Conservation (phyloP, 2,888 invertebrate species). For the Ommatoiulus sabulosus region DNA sequence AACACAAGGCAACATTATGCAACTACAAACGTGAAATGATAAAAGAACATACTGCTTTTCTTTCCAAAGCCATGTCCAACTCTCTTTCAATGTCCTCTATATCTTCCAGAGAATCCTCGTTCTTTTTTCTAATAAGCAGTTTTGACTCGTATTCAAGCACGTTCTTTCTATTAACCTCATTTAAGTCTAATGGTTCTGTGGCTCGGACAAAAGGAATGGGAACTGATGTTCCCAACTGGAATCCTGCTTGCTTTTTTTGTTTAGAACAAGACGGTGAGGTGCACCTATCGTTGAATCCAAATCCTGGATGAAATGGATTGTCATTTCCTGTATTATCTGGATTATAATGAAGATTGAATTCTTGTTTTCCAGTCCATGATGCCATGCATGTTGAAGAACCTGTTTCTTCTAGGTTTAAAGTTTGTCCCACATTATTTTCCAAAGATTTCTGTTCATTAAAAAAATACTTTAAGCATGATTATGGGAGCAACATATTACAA, state of each 20-base stretch:
- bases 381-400: not conserved
- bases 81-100: constrained; percentile 61
- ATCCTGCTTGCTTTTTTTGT: not conserved
- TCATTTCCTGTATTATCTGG: constrained; percentile 52
- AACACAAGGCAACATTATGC: too few species aligned
- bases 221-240: not conserved
- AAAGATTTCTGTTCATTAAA: not conserved
- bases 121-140: not conserved
- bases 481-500: not conserved
- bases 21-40: too few species aligned
- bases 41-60: constrained; percentile 54
- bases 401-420: not conserved
- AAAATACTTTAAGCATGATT: not conserved
- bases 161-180: constrained; percentile 56
- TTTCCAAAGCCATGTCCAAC: constrained; percentile 60
- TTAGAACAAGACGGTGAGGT: not conserved
- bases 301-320: constrained; percentile 44
- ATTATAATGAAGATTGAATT: constrained; percentile 52
- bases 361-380: constrained; percentile 29
- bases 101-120: constrained; percentile 54
- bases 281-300: constrained; percentile 9
- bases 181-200: constrained; percentile 60
- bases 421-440: not conserved
- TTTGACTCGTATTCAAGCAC: constrained; percentile 52
- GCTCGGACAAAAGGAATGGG: constrained; percentile 61